Evolutionary conservation across 2,113 vertebrate genomes (phyloP).

Genomic region (Lota lota): DNA sequence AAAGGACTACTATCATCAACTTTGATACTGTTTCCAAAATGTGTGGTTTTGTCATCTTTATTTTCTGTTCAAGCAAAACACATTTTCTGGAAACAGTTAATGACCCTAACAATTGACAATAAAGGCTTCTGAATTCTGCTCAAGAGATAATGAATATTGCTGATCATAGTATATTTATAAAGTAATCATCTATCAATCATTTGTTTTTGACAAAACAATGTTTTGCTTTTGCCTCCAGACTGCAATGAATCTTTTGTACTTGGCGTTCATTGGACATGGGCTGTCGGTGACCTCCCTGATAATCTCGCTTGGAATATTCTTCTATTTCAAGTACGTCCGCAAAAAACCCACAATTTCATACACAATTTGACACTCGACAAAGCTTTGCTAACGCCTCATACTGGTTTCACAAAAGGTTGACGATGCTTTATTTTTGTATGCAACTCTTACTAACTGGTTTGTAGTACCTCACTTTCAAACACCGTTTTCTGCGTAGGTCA

Average conservation of each 20-base stretch:
- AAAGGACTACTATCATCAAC: no score
- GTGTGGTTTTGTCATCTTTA: no score
- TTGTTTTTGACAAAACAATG: constrained; percentile 6
- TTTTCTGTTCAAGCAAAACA: no score
- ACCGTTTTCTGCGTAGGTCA: not conserved
- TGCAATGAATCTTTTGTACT: constrained; percentile 91
- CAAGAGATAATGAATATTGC: not conserved
- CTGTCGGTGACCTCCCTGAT: constrained; percentile 89
- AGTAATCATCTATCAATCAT: no score
- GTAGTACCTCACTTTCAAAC: no score
- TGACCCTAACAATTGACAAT: no score
- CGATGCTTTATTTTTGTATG: not conserved
- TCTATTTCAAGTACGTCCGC: constrained; percentile 94
- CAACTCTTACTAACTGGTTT: no score
- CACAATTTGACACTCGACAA: not conserved
- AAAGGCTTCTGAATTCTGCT: no score
- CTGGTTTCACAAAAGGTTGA: no score
- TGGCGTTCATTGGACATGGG: constrained; percentile 94
- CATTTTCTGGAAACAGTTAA: no score
- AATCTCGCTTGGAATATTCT: constrained; percentile 94
- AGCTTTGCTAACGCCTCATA: not conserved
- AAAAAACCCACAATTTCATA: not conserved
- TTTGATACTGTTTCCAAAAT: no score
- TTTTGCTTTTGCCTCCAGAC: constrained; percentile 76
- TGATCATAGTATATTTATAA: constrained; percentile 4